phyloP scores from a whole-genome alignment of 2,888 invertebrate genomes.

The Gryllus longicercus region DNA sequence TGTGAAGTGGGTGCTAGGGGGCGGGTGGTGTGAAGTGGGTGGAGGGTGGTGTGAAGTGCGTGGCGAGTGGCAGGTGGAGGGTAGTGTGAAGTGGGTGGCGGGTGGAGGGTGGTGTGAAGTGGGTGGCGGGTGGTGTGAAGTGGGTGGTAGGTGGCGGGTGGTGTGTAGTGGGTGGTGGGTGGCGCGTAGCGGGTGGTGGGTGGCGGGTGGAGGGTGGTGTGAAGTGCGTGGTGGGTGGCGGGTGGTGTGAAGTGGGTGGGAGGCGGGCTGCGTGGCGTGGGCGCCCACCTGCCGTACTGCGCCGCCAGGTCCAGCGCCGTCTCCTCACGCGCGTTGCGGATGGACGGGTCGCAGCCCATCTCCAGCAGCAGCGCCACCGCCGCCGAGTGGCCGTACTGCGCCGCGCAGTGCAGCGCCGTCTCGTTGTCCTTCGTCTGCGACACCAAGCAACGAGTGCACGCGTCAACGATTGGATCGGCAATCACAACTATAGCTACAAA shows the following conservation, averaged over 20 bases:
- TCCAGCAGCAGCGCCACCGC: slow-evolving; percentile 79
- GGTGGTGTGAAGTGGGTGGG: too few relatives aligned
- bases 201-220: background rate
- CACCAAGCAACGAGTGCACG: background rate
- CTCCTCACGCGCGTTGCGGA: slow-evolving; percentile 82
- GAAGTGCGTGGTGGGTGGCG: too few relatives aligned
- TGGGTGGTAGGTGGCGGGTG: too few relatives aligned
- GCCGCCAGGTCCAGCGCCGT: slow-evolving; percentile 92
- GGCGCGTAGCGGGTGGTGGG: background rate
- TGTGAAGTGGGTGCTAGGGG: too few relatives aligned
- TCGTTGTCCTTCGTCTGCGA: slow-evolving; percentile 82
- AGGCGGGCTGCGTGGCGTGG: slow-evolving; percentile 28
- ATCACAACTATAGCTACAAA: too few relatives aligned
- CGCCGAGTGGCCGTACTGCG: slow-evolving; percentile 86
- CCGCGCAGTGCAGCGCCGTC: slow-evolving; percentile 88
- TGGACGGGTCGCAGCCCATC: slow-evolving; percentile 82
- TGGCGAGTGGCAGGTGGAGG: too few relatives aligned
- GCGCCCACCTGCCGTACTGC: slow-evolving; percentile 75
- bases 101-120: too few relatives aligned
- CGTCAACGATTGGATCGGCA: too few relatives aligned
- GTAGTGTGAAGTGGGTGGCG: too few relatives aligned
- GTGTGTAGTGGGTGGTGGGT: slow-evolving; percentile 20
- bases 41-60: too few relatives aligned
- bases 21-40: too few relatives aligned
- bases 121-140: background rate